phyloP scores from a whole-genome alignment of 2,888 invertebrate genomes.

The Nomada flava region DNA sequence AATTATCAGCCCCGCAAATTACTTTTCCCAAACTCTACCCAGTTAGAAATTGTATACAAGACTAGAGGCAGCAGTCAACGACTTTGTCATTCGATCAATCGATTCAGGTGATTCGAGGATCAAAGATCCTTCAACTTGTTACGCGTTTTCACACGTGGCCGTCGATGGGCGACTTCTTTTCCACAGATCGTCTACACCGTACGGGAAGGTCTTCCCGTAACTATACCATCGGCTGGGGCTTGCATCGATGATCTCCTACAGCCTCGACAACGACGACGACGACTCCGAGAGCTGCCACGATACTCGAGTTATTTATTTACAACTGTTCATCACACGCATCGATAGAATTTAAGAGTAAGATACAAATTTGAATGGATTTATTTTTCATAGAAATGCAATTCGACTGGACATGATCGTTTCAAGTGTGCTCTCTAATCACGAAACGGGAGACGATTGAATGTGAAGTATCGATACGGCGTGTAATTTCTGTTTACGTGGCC shows the following conservation, averaged over 20 bases:
- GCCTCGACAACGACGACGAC: slow-evolving; percentile 31
- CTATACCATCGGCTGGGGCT: slow-evolving; percentile 90
- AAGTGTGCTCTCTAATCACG: not conserved
- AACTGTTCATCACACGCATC: not conserved
- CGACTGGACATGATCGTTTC: not conserved
- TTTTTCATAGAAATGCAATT: not conserved
- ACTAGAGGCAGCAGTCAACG: too few species aligned
- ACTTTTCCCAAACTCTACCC: too few species aligned
- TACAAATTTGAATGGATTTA: not conserved
- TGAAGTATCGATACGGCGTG: not conserved
- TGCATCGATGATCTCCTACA: slow-evolving; percentile 71
- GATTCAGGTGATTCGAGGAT: slow-evolving; percentile 20
- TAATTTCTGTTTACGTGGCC: too few species aligned
- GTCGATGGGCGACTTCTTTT: slow-evolving; percentile 70
- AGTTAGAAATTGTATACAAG: too few species aligned
- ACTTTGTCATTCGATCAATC: slow-evolving; percentile 40
- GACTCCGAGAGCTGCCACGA: slow-evolving; percentile 33
- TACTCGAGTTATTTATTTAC: slow-evolving; percentile 12
- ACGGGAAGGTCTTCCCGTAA: slow-evolving; percentile 92
- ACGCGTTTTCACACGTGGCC: slow-evolving; percentile 43
- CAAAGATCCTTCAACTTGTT: not conserved
- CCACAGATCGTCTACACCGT: slow-evolving; percentile 91
- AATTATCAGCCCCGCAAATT: too few species aligned
- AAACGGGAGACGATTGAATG: not conserved
- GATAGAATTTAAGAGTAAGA: not conserved